phyloP scores from a whole-genome alignment of 2,888 invertebrate species.

The Acanthosepion pharaonis region DNA sequence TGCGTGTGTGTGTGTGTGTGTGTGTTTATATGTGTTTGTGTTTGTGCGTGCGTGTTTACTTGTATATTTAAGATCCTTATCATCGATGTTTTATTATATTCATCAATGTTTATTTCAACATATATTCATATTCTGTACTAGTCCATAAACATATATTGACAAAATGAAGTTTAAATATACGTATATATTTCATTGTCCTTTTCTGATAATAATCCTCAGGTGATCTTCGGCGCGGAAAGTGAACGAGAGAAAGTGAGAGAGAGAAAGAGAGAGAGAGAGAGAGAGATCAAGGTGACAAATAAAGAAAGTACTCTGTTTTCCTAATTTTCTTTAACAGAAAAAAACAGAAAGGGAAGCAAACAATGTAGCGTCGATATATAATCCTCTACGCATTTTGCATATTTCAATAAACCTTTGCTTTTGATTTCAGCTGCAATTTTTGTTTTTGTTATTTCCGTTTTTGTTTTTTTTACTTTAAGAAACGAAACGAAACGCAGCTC shows the following conservation, averaged over 20 bases:
- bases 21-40: too few relatives aligned
- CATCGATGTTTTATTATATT: not conserved
- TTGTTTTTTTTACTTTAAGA: not conserved
- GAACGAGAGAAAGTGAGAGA: not conserved
- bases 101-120: not conserved
- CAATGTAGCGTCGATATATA: not conserved
- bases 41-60: too few relatives aligned
- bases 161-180: too few relatives aligned
- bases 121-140: not conserved
- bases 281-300: not conserved
- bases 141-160: too few relatives aligned
- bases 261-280: not conserved
- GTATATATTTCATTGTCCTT: too few relatives aligned
- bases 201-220: not conserved
- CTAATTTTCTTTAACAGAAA: not conserved
- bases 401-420: not conserved
- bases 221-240: not conserved
- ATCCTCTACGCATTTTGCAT: not conserved
- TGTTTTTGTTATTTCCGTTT: not conserved
- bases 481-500: too few relatives aligned
- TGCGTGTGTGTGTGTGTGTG: too few relatives aligned
- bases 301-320: not conserved
- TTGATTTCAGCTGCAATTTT: not conserved
- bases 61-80: too few relatives aligned
- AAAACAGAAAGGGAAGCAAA: not conserved